Percentiles rank a stretch among this genome's conserved stretches.
These are phyloP conservation scores for Mythimna pallens DNA, from an alignment of 2,888 invertebrate species.

Conservation along the genomic window DNA sequence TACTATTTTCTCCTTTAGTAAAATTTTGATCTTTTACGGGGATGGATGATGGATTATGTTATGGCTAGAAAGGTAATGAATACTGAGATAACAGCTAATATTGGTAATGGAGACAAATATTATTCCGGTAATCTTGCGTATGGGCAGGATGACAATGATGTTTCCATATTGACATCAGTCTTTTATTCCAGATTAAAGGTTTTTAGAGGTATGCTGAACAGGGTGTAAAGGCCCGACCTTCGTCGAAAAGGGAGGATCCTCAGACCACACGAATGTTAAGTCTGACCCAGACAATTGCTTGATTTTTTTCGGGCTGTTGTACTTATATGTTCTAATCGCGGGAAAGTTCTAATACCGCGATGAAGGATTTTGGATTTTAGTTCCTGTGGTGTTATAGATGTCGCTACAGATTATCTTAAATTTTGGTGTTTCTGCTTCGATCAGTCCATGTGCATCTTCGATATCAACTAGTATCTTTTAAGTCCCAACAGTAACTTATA, in stretches of 20 bases:
- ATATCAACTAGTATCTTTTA: not conserved
- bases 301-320: too few species aligned
- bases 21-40: not conserved
- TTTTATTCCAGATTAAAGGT: not conserved
- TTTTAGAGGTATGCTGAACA: not conserved
- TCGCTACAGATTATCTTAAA: not conserved
- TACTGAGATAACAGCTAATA: not conserved
- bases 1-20: not conserved
- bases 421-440: not conserved
- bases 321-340: too few species aligned
- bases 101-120: not conserved
- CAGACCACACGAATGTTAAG: too few species aligned
- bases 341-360: too few species aligned
- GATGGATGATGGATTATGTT: not conserved
- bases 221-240: too few species aligned
- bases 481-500: constrained; percentile 12
- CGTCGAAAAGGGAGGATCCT: too few species aligned
- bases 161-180: not conserved
- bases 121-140: not conserved
- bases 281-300: too few species aligned
- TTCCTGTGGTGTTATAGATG: too few species aligned
- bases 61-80: not conserved
- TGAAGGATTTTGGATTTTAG: too few species aligned
- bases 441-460: constrained; percentile 11
- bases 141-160: not conserved